phyloP scores from a whole-genome alignment of 2,888 invertebrate species.

The Protophormia terraenovae region DNA sequence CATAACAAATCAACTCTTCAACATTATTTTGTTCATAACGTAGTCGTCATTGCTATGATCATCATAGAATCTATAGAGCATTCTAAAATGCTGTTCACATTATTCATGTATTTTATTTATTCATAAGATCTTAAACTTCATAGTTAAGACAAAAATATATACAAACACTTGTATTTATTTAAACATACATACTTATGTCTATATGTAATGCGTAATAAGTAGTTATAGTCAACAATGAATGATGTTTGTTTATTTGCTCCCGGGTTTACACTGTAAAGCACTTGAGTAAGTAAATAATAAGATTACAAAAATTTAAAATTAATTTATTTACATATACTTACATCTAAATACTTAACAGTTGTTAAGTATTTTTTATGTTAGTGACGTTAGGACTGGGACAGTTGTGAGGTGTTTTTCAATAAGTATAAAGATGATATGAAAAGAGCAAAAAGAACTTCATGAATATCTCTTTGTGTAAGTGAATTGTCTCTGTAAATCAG shows the following conservation, averaged over 20 bases:
- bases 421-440: too few species aligned
- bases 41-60: not conserved
- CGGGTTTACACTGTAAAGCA: not conserved
- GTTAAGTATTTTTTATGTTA: too few species aligned
- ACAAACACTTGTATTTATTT: too few species aligned
- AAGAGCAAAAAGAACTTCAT: too few species aligned
- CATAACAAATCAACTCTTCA: slow-evolving; percentile 13
- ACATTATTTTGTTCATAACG: not conserved
- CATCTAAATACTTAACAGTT: not conserved
- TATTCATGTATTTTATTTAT: slow-evolving; percentile 41
- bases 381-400: too few species aligned
- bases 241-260: not conserved
- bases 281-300: not conserved
- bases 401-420: too few species aligned
- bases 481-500: too few species aligned
- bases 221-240: not conserved
- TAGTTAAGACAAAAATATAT: not conserved
- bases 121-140: too few species aligned
- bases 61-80: not conserved
- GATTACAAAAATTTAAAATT: not conserved
- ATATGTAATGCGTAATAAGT: slow-evolving; percentile 9
- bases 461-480: too few species aligned
- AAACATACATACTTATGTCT: not conserved
- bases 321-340: not conserved
- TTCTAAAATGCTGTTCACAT: not conserved